These are phyloP conservation scores for Oryctolagus cuniculus DNA, from an alignment of 2,113 vertebrate genomes.

Conservation along the genomic window DNA sequence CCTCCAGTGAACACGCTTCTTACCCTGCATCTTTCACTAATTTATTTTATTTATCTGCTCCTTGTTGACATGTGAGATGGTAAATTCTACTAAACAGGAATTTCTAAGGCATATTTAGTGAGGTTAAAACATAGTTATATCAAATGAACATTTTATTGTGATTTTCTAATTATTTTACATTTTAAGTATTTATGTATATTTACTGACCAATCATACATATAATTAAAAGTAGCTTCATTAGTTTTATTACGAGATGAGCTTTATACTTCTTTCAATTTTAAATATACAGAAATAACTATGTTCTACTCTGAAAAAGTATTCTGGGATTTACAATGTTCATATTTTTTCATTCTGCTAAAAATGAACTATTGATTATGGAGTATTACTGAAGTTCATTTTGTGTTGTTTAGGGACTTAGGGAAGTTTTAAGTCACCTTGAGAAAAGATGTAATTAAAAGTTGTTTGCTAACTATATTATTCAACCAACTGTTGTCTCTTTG, in stretches of 20 bases:
- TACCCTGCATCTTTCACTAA: not conserved
- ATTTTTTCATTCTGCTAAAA: constrained; percentile 47
- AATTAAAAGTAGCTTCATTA: not conserved
- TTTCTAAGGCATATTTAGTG: constrained; percentile 16
- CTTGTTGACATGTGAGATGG: not conserved
- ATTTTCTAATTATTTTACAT: not conserved
- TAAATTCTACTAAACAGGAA: not conserved
- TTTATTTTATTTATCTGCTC: not conserved
- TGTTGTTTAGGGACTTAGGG: constrained; percentile 38
- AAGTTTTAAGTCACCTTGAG: constrained; percentile 55
- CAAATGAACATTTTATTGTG: not conserved
- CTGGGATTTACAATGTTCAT: constrained; percentile 2
- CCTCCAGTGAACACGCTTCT: not conserved
- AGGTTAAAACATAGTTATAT: not conserved
- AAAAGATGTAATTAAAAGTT: constrained; percentile 74
- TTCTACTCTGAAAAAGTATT: not conserved
- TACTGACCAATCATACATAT: not conserved
- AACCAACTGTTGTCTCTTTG: constrained; percentile 38
- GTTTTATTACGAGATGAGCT: not conserved
- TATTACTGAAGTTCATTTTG: constrained; percentile 54
- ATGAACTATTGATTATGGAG: constrained; percentile 48
- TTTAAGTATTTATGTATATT: not conserved
- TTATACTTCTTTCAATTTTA: not conserved
- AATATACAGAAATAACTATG: not conserved
- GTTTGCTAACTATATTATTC: constrained; percentile 19